These are phyloP conservation scores for Zeuzera pyrina DNA, from an alignment of 2,888 invertebrate species.

Conservation along the genomic window DNA sequence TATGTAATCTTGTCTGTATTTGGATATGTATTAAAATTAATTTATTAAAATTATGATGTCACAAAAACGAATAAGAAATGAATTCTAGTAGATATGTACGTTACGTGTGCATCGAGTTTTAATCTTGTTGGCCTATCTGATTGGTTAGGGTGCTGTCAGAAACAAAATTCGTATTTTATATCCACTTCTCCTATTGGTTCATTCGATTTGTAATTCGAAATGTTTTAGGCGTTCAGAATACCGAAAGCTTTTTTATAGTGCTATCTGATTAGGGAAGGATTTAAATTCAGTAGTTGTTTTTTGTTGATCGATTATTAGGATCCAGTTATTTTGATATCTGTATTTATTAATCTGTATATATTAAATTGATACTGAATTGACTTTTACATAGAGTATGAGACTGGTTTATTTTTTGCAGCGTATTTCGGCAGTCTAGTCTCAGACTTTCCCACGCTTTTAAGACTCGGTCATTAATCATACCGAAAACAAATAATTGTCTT, in stretches of 20 bases:
- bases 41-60: too few species aligned
- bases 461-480: constrained; percentile 8
- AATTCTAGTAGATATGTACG: constrained; percentile 55
- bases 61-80: constrained; percentile 25
- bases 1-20: too few species aligned
- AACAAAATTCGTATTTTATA: constrained; percentile 57
- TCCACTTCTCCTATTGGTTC: constrained; percentile 51
- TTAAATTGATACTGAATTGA: constrained; percentile 6
- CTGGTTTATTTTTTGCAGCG: constrained; percentile 13
- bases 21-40: too few species aligned
- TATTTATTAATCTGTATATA: constrained; percentile 1
- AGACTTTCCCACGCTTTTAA: constrained; percentile 10
- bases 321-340: constrained; percentile 3
- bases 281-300: constrained; percentile 36
- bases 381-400: constrained; percentile 11
- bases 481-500: constrained; percentile 5
- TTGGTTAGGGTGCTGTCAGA: constrained; percentile 62
- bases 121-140: constrained; percentile 60
- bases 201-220: constrained; percentile 40
- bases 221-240: constrained; percentile 30
- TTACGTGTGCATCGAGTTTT: constrained; percentile 35
- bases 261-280: constrained; percentile 32
- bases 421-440: constrained; percentile 11
- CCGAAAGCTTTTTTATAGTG: constrained; percentile 26
- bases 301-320: constrained; percentile 23